Conservation (phyloP, 2,888 invertebrate genomes). For the Euphydryas editha region DNA sequence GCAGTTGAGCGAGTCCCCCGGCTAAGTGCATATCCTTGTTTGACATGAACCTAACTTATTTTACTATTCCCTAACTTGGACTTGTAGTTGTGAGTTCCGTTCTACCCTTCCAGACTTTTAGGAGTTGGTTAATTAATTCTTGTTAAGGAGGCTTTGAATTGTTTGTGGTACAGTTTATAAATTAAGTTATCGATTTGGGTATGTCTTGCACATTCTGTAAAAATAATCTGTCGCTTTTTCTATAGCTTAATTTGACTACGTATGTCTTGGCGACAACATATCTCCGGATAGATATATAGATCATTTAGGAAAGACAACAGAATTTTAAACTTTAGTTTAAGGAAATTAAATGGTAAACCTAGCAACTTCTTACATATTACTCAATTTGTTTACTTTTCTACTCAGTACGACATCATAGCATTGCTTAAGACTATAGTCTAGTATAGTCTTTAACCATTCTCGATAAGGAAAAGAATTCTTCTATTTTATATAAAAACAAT, state of each 20-base stretch:
- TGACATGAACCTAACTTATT: conserved; percentile 77
- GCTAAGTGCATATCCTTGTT: conserved; percentile 80
- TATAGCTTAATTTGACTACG: background rate
- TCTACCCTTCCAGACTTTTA: conserved; percentile 35
- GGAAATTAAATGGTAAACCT: no score
- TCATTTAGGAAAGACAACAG: no score
- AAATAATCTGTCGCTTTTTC: background rate
- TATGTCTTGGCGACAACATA: background rate
- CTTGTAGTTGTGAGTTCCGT: conserved; percentile 25
- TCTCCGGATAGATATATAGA: no score
- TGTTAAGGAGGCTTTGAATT: conserved; percentile 8
- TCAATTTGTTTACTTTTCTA: no score
- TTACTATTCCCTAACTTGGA: conserved; percentile 40
- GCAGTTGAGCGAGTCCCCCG: conserved; percentile 47
- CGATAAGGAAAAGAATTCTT: no score
- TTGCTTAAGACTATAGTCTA: no score
- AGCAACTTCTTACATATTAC: no score
- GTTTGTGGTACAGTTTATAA: background rate
- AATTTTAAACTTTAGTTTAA: no score
- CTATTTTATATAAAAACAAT: no score
- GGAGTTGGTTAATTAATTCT: conserved; percentile 32
- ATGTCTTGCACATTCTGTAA: background rate
- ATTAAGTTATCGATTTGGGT: background rate
- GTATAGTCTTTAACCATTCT: no score
- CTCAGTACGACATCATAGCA: no score